Evolutionary conservation across 1,140 invertebrate species (phyloP).

Genomic region (Conus ventricosus): DNA sequence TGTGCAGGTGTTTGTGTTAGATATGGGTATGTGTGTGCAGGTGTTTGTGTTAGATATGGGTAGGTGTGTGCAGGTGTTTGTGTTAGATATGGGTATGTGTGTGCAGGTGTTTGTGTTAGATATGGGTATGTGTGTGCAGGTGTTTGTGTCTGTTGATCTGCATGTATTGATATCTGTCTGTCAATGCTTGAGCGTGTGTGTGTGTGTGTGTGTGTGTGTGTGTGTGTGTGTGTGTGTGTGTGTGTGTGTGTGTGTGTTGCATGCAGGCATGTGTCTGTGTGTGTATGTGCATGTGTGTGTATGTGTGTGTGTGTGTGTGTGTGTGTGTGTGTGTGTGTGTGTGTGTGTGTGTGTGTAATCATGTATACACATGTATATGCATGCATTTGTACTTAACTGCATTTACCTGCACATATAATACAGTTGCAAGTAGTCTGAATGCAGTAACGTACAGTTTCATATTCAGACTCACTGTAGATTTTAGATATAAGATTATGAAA

Average conservation of each 20-base stretch:
- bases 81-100: conserved; percentile 51
- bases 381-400: background rate
- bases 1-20: background rate
- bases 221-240: conserved; percentile 19
- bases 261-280: background rate
- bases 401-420: background rate
- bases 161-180: background rate
- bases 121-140: conserved; percentile 47
- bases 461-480: too few relatives aligned
- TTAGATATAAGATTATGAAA: too few relatives aligned
- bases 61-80: conserved; percentile 27
- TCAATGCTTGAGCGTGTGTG: conserved; percentile 3
- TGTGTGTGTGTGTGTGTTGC: conserved; percentile 11
- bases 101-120: conserved; percentile 28
- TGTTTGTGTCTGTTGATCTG: background rate
- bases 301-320: too few relatives aligned
- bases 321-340: background rate
- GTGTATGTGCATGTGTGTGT: background rate
- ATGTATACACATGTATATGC: too few relatives aligned
- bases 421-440: background rate
- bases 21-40: conserved; percentile 32
- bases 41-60: too few relatives aligned
- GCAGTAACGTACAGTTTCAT: too few relatives aligned
- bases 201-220: conserved; percentile 23
- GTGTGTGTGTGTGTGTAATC: background rate